phyloP scores from a whole-genome alignment of 2,888 invertebrate species.

The Arge pagana region DNA sequence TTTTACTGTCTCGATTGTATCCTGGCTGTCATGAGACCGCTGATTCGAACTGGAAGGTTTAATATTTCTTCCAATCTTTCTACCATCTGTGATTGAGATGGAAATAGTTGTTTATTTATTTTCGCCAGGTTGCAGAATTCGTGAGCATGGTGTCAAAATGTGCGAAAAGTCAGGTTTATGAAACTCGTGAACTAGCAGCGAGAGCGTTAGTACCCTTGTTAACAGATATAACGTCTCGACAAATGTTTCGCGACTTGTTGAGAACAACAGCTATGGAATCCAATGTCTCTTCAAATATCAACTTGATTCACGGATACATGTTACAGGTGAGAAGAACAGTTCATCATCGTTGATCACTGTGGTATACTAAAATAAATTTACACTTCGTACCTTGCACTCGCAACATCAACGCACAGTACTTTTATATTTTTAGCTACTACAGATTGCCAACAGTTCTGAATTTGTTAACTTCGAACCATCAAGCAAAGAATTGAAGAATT shows the following conservation, averaged over 20 bases:
- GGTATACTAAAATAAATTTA: background rate
- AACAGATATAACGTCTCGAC: slow-evolving; percentile 50
- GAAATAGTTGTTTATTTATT: slow-evolving; percentile 39
- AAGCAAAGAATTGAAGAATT: slow-evolving; percentile 29
- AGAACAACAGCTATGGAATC: slow-evolving; percentile 37
- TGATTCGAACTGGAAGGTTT: slow-evolving; percentile 70
- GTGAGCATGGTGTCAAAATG: slow-evolving; percentile 69
- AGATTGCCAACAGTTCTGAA: slow-evolving; percentile 48
- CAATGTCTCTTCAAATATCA: slow-evolving; percentile 49
- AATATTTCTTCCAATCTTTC: slow-evolving; percentile 10
- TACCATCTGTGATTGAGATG: background rate
- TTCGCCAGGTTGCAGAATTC: slow-evolving; percentile 69
- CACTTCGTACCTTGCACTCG: background rate
- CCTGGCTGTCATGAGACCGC: slow-evolving; percentile 75
- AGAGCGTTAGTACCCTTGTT: slow-evolving; percentile 70
- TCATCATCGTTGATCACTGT: slow-evolving; percentile 9
- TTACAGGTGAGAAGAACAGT: slow-evolving; percentile 62
- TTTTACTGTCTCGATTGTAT: slow-evolving; percentile 78
- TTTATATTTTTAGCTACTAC: slow-evolving; percentile 52
- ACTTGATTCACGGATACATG: slow-evolving; percentile 69
- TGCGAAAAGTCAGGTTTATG: slow-evolving; percentile 68
- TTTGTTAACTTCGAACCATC: slow-evolving; percentile 30
- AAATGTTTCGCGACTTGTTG: slow-evolving; percentile 50
- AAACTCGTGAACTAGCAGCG: slow-evolving; percentile 75
- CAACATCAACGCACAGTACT: background rate